phyloP scores from a whole-genome alignment of 2,797 vertebrate species.

The Eutrigla gurnardus region DNA sequence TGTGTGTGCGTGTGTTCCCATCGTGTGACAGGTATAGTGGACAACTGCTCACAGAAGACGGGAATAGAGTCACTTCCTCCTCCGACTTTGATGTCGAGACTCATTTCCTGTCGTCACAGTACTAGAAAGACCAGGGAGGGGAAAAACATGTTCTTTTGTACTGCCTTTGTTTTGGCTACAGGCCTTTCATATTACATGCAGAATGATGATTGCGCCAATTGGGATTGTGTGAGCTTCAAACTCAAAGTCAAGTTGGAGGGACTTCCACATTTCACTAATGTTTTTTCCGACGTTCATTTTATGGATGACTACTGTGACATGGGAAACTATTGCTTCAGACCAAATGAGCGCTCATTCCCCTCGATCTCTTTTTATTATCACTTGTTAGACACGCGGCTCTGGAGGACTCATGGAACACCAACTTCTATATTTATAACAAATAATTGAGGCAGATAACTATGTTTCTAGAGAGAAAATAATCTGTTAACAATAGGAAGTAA shows the following conservation, averaged over 20 bases:
- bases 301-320: conserved; percentile 58
- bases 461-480: conserved; percentile 79
- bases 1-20: conserved; percentile 25
- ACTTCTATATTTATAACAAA: conserved; percentile 55
- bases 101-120: conserved; percentile 77
- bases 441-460: conserved; percentile 59
- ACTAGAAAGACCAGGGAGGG: conserved; percentile 59
- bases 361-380: conserved; percentile 35
- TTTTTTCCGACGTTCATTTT: conserved; percentile 59
- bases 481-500: conserved; percentile 73
- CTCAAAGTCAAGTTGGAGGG: conserved; percentile 50
- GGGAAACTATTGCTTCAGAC: conserved; percentile 62
- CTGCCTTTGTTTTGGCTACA: conserved; percentile 74
- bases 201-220: conserved; percentile 56
- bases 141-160: conserved; percentile 59
- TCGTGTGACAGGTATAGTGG: conserved; percentile 67
- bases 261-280: conserved; percentile 51
- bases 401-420: conserved; percentile 34
- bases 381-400: conserved; percentile 45
- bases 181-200: conserved; percentile 67
- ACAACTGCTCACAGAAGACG: conserved; percentile 40
- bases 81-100: conserved; percentile 74
- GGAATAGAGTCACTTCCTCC: conserved; percentile 74
- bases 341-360: conserved; percentile 37
- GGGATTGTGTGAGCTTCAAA: conserved; percentile 61